Base-by-base conservation (phyloP, 2,797 vertebrate genomes). In the Pseudochirops corinnae region DNA sequence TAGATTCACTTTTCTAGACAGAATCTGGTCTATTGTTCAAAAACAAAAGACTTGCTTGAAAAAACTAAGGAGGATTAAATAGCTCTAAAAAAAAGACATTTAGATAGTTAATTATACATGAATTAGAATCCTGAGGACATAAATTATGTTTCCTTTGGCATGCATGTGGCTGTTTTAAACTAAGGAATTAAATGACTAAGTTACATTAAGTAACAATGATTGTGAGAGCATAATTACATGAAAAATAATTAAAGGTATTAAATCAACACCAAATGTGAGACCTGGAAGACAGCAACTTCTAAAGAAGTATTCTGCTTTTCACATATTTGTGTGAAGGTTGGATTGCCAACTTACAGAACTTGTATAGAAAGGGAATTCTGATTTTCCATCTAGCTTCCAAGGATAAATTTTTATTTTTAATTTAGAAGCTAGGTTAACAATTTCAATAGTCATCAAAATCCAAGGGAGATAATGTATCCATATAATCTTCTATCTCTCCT, bases 231-330 rank as follows among this genome's bases (percentile, higher is more conserved):
- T 50, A 87, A 87, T 87, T 87, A 87, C 74, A 87, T 87, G 74
- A 87, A 87, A 87, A 87, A 87, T 87, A 87, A 87, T 87, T 87
- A 87, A 46, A 87, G 74, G 74, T 50, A 87, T 50, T 87, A 87
- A 87, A 87, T 87, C 39, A 87, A 50, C 39, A 87, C 74, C 74
- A 87, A 87, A 87, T 87, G 74, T 28, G 74, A 87, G 39, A 87
- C 39, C 50, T 50, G 39, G 39, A 87, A 87, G 39, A 87, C 74
- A 87, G 74, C 21, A 87, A 87, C 21, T 87, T 26, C 39, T 50
- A 82, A 50, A 50, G 39, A 87, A 87, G 3, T 82, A 26, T 46
- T 87, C 9, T 39, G 21, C 3, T 50, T 87, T 87, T 26, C 24
- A 28, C 39, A 46, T 74, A 39, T 67, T n/a, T 46, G 74, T 67